phyloP scores from a whole-genome alignment of 2,797 vertebrate species.

The Sebastiscus albofasciatus region DNA sequence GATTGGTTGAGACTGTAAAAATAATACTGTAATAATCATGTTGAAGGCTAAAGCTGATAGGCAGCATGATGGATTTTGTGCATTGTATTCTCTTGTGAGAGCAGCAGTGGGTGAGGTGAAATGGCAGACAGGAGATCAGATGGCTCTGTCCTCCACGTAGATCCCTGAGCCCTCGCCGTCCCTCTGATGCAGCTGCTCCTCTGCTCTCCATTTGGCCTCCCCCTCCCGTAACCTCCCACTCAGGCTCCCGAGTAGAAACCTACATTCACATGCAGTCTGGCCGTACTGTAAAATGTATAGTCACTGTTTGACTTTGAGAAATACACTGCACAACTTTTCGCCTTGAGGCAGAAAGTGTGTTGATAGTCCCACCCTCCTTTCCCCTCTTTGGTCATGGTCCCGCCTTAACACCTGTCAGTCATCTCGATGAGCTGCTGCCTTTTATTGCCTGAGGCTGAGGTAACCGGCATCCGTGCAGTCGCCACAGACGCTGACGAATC shows the following conservation, averaged over 20 bases:
- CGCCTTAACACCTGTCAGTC: slow-evolving; percentile 22
- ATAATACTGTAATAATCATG: background rate
- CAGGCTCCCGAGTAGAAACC: slow-evolving; percentile 24
- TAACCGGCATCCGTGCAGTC: background rate
- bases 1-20: slow-evolving; percentile 1
- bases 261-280: slow-evolving; percentile 17
- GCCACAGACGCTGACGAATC: background rate
- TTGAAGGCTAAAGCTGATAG: background rate
- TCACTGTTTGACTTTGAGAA: slow-evolving; percentile 20
- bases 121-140: slow-evolving; percentile 70
- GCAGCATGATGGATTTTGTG: slow-evolving; percentile 12
- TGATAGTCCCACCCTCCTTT: background rate
- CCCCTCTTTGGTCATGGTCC: slow-evolving; percentile 13
- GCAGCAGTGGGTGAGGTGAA: slow-evolving; percentile 59
- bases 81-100: slow-evolving; percentile 45
- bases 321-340: background rate
- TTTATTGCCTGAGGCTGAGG: slow-evolving; percentile 13
- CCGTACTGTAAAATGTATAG: slow-evolving; percentile 19
- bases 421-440: background rate
- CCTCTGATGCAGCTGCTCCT: slow-evolving; percentile 71
- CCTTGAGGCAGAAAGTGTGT: background rate
- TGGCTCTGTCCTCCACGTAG: slow-evolving; percentile 54
- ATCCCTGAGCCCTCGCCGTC: slow-evolving; percentile 57
- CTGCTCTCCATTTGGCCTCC: slow-evolving; percentile 42
- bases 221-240: slow-evolving; percentile 50